phyloP scores from a whole-genome alignment of 2,797 vertebrate genomes.

The Leucoraja ocellata region DNA sequence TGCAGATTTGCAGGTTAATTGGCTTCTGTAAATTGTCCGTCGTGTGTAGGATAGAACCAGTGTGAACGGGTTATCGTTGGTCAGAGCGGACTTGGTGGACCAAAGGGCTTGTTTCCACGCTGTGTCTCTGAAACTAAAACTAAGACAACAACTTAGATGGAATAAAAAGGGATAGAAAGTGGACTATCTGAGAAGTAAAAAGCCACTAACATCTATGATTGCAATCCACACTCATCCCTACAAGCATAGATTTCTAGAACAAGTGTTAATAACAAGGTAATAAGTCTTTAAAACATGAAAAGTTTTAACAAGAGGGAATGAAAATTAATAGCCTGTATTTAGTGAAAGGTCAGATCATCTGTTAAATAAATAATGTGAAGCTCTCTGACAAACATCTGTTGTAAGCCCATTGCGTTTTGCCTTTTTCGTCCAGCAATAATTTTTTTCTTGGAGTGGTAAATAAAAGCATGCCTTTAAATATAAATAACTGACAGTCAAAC shows the following conservation, averaged over 20 bases:
- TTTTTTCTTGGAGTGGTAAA: background rate
- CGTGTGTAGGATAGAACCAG: too few species aligned
- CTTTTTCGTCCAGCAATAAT: background rate
- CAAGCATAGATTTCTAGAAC: background rate
- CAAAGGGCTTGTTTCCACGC: too few species aligned
- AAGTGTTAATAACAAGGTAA: background rate
- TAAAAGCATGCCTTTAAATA: slow-evolving; percentile 1
- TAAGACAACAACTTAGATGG: background rate
- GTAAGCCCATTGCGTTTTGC: background rate
- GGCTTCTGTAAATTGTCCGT: too few species aligned
- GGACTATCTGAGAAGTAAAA: background rate
- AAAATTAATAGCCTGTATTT: background rate
- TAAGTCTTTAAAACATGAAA: background rate
- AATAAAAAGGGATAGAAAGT: background rate
- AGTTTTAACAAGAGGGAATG: background rate
- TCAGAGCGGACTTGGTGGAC: too few species aligned
- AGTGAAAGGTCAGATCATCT: background rate
- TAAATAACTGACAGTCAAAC: slow-evolving; percentile 32
- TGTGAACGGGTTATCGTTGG: too few species aligned
- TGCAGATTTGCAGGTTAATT: too few species aligned
- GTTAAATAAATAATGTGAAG: background rate
- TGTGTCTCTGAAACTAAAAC: too few species aligned
- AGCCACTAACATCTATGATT: background rate
- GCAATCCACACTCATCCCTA: background rate
- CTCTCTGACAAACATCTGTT: background rate